Evolutionary conservation across 2,888 invertebrate genomes (phyloP), one percentile per base, ranked within the genome.

Genomic region (Noctua janthina): DNA sequence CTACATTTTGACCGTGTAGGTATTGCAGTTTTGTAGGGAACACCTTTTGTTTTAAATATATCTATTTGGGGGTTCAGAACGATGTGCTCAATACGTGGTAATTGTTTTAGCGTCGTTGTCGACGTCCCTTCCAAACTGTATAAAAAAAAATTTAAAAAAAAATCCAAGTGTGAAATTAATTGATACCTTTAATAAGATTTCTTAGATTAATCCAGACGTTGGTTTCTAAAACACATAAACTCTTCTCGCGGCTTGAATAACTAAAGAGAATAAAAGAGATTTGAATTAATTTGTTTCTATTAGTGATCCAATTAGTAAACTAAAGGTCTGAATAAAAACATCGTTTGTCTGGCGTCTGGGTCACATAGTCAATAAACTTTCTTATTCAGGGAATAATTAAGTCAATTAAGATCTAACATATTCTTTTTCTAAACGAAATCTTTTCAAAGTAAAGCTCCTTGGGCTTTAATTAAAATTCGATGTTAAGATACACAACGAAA

Each of bases 231-330:
- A 59, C 56, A 23, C 39, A 56, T 56, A 72, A 43, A 67, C 7
- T 29, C 10, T 23, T 43, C 51, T 43, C 46, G 46, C 56, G 20
- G 5, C 17, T 54, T 7, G 49, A 51, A 81, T 35, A 39, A 29
- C 10, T 70, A 20, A 56, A 64, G 10, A 23, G 17, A 59, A 71
- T 56, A 64, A 77, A 73, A 74, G 56, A 66, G 35, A 70, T 66
- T 73, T 73, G 66, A 74, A 83, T 74, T 15, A 59, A 79, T 83
- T 83, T 62, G 66, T 79, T 84, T 77, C 62, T 64, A 43, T 77
- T 43, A 69, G 35, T 35, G 56, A 54, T n/a, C 23, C 64, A 84
- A 74, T 83, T 54, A 79, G n/a, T 84, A 43, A 73, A 73, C 56
- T 78, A 20, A 20, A n/a, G 43, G 70, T 66, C 56, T 39, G 56